Conservation (phyloP, 2,888 invertebrate species). For the Conomelus anceps region DNA sequence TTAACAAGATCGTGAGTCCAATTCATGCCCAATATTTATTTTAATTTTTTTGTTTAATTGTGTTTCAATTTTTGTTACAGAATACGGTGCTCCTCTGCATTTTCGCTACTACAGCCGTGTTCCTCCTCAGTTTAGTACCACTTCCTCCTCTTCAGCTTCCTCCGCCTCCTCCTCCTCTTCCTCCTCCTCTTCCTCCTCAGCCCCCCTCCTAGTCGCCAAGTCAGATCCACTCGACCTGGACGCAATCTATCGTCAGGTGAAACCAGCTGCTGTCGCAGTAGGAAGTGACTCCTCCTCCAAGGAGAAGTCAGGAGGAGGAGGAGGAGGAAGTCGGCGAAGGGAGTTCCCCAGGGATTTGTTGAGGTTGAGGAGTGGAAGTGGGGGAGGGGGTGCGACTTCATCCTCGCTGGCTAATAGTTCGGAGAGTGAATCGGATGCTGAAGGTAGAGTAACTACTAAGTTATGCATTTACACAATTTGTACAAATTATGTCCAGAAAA, state of each 20-base stretch:
- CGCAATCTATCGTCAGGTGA: constrained; percentile 33
- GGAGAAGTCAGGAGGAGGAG: no score
- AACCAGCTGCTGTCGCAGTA: neutral
- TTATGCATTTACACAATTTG: no score
- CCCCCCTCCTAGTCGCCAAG: constrained; percentile 47
- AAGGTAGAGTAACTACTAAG: constrained; percentile 8
- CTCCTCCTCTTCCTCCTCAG: neutral
- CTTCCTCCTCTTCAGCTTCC: neutral
- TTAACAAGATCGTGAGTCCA: no score
- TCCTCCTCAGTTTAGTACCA: neutral
- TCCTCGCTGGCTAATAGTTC: constrained; percentile 30
- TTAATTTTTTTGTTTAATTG: neutral
- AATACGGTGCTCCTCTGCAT: constrained; percentile 60
- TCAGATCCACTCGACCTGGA: constrained; percentile 51
- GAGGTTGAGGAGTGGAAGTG: constrained; percentile 24
- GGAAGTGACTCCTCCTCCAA: no score
- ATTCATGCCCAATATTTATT: neutral
- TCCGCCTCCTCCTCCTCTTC: neutral
- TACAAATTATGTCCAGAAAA: no score
- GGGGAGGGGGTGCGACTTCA: neutral
- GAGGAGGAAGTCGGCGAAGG: neutral
- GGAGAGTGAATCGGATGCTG: constrained; percentile 35
- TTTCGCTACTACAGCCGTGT: constrained; percentile 63
- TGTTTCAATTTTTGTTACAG: constrained; percentile 45
- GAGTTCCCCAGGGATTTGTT: constrained; percentile 25